phyloP scores from a whole-genome alignment of 2,888 invertebrate genomes.

The Dysmachus trigonus region DNA sequence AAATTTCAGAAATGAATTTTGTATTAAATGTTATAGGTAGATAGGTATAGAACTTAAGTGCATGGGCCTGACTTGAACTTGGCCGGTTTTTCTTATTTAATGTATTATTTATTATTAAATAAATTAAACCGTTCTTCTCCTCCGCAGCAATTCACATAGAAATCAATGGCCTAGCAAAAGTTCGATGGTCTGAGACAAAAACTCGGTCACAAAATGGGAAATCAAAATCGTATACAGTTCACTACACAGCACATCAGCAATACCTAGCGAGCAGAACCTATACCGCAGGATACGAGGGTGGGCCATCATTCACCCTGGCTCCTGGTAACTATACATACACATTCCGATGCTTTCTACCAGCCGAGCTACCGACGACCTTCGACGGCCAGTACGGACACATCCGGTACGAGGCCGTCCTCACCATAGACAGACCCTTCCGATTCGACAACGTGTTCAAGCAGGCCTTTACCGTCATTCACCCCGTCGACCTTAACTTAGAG shows the following conservation, averaged over 20 bases:
- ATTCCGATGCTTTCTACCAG: not conserved
- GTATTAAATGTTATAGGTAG: too few species aligned
- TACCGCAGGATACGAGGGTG: constrained; percentile 5
- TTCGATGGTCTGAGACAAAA: constrained; percentile 12
- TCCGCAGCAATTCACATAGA: constrained; percentile 15
- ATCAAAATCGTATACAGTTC: not conserved
- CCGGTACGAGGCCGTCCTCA: constrained; percentile 81
- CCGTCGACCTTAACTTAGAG: constrained; percentile 10
- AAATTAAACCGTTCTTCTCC: too few species aligned
- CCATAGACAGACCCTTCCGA: constrained; percentile 82
- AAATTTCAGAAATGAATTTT: too few species aligned
- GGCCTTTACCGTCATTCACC: constrained; percentile 24
- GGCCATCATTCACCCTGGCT: not conserved
- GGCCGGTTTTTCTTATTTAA: too few species aligned
- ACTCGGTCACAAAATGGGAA: constrained; percentile 12
- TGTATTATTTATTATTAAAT: too few species aligned
- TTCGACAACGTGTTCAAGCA: constrained; percentile 9
- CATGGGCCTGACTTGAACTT: too few species aligned
- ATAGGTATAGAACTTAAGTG: too few species aligned
- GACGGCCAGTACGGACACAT: constrained; percentile 79
- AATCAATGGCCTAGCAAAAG: constrained; percentile 26
- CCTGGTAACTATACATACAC: not conserved
- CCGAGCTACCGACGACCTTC: constrained; percentile 75
- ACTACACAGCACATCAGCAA: constrained; percentile 17
- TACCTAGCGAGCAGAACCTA: constrained; percentile 11